These are phyloP conservation scores for Scaptomyza reducta DNA, from an alignment of 2,888 invertebrate species.

Conservation along the genomic window DNA sequence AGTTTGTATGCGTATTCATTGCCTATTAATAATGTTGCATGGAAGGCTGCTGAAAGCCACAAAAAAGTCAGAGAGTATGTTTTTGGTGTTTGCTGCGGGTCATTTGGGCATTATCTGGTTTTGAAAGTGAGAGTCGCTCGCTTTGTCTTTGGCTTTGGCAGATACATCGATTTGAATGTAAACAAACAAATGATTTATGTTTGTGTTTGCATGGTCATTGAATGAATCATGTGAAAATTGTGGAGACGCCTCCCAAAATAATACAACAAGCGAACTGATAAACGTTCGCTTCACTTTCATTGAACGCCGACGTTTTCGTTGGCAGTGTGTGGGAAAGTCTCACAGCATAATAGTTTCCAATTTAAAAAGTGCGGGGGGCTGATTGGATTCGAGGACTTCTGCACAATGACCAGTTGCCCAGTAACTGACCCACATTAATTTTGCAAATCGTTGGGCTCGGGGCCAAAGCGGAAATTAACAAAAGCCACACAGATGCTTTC, in stretches of 20 bases:
- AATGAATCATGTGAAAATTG: conserved; percentile 61
- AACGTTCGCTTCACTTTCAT: conserved; percentile 61
- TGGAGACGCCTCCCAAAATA: conserved; percentile 24
- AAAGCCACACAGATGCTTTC: conserved; percentile 26
- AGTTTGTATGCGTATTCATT: conserved; percentile 28
- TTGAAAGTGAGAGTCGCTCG: conserved; percentile 63
- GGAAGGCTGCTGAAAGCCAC: conserved; percentile 42
- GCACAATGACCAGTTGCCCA: conserved; percentile 56
- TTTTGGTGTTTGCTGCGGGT: conserved; percentile 53
- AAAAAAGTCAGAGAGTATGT: not conserved
- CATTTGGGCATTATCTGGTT: conserved; percentile 10
- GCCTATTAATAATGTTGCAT: conserved; percentile 59
- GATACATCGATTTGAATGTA: conserved; percentile 61
- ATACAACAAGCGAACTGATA: conserved; percentile 23
- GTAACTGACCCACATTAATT: conserved; percentile 69
- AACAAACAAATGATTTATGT: conserved; percentile 65
- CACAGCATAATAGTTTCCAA: conserved; percentile 11
- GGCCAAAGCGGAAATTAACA: conserved; percentile 69
- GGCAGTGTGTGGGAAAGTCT: conserved; percentile 59
- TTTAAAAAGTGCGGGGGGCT: conserved; percentile 6
- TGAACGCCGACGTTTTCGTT: conserved; percentile 8
- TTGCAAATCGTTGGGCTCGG: conserved; percentile 56
- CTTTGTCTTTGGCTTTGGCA: conserved; percentile 29
- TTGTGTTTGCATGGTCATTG: conserved; percentile 36
- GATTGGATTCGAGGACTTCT: conserved; percentile 41